These are phyloP conservation scores for Ichneumoninae sp. DNA, from an alignment of 2,888 invertebrate species.

Conservation along the genomic window DNA sequence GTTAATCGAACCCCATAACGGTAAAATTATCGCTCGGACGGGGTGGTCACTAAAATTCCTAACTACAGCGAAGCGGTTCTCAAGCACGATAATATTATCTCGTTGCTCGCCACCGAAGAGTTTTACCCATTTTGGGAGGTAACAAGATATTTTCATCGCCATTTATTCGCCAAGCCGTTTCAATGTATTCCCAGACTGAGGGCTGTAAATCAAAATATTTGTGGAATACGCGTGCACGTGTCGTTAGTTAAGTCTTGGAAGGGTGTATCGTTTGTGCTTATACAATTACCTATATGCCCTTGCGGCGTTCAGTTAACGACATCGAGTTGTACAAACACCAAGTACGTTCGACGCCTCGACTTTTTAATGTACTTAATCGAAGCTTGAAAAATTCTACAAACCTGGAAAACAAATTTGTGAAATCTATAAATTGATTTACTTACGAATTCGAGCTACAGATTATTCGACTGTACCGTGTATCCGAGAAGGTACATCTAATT, in stretches of 20 bases:
- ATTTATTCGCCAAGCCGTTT: background rate
- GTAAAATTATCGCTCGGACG: background rate
- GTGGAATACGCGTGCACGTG: background rate
- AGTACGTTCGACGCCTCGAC: background rate
- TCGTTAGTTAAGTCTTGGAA: background rate
- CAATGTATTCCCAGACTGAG: background rate
- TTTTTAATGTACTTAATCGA: background rate
- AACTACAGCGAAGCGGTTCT: background rate
- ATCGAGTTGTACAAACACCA: background rate
- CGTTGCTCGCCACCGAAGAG: background rate
- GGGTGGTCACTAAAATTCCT: background rate
- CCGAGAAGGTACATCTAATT: slow-evolving; percentile 18
- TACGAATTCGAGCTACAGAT: background rate
- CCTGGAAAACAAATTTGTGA: background rate
- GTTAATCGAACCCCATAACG: slow-evolving; percentile 54
- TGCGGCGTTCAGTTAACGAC: background rate
- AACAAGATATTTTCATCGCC: background rate
- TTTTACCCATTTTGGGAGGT: background rate
- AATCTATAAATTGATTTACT: background rate
- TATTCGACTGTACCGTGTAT: slow-evolving; percentile 6
- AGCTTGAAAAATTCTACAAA: background rate
- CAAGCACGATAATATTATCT: background rate
- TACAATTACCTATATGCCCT: background rate
- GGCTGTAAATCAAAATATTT: background rate
- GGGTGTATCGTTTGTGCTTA: background rate